Evolutionary conservation across 2,113 vertebrate species (phyloP).

Genomic region (Meleagris gallopavo): DNA sequence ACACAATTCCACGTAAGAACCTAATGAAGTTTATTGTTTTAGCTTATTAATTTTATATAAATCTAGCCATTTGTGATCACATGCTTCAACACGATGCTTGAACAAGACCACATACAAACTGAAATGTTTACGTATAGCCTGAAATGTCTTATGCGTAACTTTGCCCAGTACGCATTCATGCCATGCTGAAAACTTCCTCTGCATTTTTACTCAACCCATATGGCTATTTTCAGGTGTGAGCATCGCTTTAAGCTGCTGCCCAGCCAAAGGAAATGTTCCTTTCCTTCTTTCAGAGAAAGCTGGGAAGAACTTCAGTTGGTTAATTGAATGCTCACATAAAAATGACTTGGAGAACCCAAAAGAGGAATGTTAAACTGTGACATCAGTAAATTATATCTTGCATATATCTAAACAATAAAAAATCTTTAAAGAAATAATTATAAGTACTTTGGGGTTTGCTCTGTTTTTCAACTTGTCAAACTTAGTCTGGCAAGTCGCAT

Average conservation of each 20-base stretch:
- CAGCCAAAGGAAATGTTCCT: slow-evolving; percentile 12
- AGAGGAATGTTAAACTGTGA: not conserved
- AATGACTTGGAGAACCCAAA: not conserved
- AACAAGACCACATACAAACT: not conserved
- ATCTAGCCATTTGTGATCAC: not conserved
- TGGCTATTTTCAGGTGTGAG: not conserved
- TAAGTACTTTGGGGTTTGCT: not conserved
- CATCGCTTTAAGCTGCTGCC: not conserved
- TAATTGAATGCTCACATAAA: slow-evolving; percentile 9
- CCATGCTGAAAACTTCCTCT: slow-evolving; percentile 24
- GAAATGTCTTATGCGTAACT: not conserved
- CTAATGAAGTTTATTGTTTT: not conserved
- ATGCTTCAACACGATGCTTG: slow-evolving; percentile 1
- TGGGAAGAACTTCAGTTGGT: not conserved
- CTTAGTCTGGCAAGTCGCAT: not conserved
- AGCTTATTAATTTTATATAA: slow-evolving; percentile 5
- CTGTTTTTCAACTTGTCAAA: slow-evolving; percentile 25
- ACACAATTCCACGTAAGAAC: not conserved
- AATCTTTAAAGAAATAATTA: not conserved
- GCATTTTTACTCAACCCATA: not conserved
- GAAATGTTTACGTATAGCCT: not conserved
- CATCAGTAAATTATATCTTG: not conserved
- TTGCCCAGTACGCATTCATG: not conserved
- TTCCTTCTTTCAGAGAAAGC: slow-evolving; percentile 6
- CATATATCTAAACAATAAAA: not conserved